Conservation (phyloP, 2,797 vertebrate genomes). For the Euthynnus affinis region DNA sequence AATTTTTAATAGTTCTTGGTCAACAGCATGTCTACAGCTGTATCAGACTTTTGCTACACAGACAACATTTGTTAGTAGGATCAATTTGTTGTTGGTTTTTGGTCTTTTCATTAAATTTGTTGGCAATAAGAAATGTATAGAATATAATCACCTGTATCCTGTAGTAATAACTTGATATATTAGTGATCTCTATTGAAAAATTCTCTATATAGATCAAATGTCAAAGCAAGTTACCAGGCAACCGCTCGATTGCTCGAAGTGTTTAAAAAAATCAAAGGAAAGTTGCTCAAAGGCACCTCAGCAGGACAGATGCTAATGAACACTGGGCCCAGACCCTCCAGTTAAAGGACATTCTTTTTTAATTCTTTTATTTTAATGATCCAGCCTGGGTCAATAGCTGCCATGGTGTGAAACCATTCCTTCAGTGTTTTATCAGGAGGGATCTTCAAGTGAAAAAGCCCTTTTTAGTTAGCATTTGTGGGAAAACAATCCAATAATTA, state of each 20-base stretch:
- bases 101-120: too few relatives aligned
- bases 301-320: slow-evolving; percentile 42
- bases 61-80: too few relatives aligned
- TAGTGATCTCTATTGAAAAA: neutral
- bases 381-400: slow-evolving; percentile 52
- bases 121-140: too few relatives aligned
- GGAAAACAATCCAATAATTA: slow-evolving; percentile 61
- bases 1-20: neutral
- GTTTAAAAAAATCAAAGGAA: slow-evolving; percentile 46
- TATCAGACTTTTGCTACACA: neutral
- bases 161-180: neutral
- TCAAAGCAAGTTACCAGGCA: neutral
- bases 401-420: slow-evolving; percentile 42
- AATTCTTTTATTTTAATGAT: slow-evolving; percentile 24
- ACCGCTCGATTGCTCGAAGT: neutral
- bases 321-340: slow-evolving; percentile 23
- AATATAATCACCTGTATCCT: neutral
- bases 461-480: slow-evolving; percentile 38
- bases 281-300: slow-evolving; percentile 54
- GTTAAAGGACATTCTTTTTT: slow-evolving; percentile 57
- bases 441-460: slow-evolving; percentile 33
- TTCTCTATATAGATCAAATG: neutral
- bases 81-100: neutral
- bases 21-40: too few relatives aligned
- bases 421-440: slow-evolving; percentile 40